phyloP scores from a whole-genome alignment of 1,140 invertebrate species.

The Panulirus ornatus region DNA sequence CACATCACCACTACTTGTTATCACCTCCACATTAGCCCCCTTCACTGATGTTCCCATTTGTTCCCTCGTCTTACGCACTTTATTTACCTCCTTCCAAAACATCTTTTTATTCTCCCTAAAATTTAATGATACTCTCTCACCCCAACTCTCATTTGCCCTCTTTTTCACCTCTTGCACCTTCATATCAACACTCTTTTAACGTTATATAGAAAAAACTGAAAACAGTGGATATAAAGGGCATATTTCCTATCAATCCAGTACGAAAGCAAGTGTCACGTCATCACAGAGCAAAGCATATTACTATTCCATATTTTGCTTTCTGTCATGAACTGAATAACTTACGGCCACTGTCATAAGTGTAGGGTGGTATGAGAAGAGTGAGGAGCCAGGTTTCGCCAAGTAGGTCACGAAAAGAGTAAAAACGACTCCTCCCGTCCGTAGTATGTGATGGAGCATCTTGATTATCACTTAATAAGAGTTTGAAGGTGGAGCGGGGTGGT shows the following conservation, averaged over 20 bases:
- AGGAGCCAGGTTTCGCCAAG: constrained; percentile 2
- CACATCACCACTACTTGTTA: too few relatives aligned
- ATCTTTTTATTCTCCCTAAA: too few relatives aligned
- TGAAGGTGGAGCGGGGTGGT: too few relatives aligned
- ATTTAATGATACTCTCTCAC: too few relatives aligned
- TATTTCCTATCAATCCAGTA: neutral
- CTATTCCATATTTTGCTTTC: neutral
- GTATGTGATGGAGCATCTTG: too few relatives aligned
- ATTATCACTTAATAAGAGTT: too few relatives aligned
- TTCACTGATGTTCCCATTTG: too few relatives aligned
- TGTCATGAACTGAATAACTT: neutral
- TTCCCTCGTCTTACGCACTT: too few relatives aligned
- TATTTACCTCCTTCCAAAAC: too few relatives aligned
- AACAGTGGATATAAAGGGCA: neutral
- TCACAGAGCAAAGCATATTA: neutral
- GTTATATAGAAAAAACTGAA: neutral
- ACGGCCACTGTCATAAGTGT: constrained; percentile 18
- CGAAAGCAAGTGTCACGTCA: neutral
- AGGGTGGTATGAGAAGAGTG: constrained; percentile 25
- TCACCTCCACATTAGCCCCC: too few relatives aligned
- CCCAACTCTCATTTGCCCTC: too few relatives aligned
- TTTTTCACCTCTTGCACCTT: too few relatives aligned
- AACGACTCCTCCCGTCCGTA: neutral
- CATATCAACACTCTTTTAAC: neutral
- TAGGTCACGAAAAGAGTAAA: neutral